Percentiles rank a stretch among this genome's conserved stretches.
phyloP scores from a whole-genome alignment of 1,140 invertebrate species.

The Gyrodactylus salaris region DNA sequence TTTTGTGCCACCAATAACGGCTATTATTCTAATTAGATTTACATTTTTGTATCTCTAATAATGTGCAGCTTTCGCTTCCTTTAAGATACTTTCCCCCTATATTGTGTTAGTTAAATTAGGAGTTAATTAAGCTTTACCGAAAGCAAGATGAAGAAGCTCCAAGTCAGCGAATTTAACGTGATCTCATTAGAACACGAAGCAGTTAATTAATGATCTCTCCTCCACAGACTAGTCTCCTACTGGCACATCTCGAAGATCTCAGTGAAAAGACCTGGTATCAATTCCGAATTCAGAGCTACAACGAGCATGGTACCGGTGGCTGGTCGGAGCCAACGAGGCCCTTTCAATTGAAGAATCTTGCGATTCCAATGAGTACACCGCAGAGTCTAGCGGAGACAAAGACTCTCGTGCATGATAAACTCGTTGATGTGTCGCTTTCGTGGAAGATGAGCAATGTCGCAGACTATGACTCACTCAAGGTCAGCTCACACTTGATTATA shows the following conservation, averaged over 20 bases:
- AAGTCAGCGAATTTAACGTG: too few species aligned
- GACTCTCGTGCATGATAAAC: not conserved
- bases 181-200: too few species aligned
- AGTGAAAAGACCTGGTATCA: not conserved
- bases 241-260: not conserved
- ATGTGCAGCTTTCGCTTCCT: too few species aligned
- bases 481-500: not conserved
- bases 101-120: too few species aligned
- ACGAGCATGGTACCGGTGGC: not conserved
- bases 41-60: too few species aligned
- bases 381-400: not conserved
- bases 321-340: not conserved
- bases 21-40: too few species aligned
- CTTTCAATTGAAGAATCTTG: not conserved
- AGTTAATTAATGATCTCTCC: too few species aligned
- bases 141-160: too few species aligned
- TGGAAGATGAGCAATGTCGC: not conserved
- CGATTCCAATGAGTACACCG: not conserved
- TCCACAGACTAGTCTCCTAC: not conserved
- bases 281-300: not conserved
- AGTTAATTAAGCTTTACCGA: too few species aligned
- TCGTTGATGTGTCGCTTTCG: not conserved
- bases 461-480: not conserved
- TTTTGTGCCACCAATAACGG: too few species aligned
- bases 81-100: too few species aligned